These are phyloP conservation scores for Temnothorax curvispinosus DNA, from an alignment of 1,140 invertebrate genomes.

Conservation along the genomic window DNA sequence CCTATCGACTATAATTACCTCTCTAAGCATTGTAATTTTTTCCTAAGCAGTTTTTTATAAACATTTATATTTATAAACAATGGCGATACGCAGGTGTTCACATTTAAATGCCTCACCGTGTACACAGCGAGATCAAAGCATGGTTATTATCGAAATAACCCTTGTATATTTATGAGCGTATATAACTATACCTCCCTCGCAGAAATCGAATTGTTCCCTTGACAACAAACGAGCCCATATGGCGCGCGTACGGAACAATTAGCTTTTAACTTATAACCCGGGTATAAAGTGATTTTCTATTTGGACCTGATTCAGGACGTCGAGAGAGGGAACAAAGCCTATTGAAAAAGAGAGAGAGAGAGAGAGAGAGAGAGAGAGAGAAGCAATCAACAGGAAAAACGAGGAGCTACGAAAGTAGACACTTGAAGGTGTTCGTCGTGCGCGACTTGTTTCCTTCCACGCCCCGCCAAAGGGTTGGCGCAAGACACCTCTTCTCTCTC, in stretches of 20 bases:
- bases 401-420: neutral
- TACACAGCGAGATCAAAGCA: neutral
- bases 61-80: slow-evolving; percentile 40
- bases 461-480: slow-evolving; percentile 23
- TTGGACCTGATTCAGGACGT: neutral
- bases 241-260: slow-evolving; percentile 16
- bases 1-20: slow-evolving; percentile 22
- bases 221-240: neutral
- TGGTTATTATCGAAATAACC: slow-evolving; percentile 2
- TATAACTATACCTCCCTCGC: neutral
- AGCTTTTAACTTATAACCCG: neutral
- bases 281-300: slow-evolving; percentile 40
- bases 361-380: neutral
- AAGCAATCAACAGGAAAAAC: too few species aligned
- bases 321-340: neutral
- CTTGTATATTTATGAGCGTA: slow-evolving; percentile 8
- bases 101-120: slow-evolving; percentile 1
- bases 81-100: slow-evolving; percentile 10
- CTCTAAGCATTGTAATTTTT: slow-evolving; percentile 8
- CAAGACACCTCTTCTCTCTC: neutral
- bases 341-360: neutral
- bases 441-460: slow-evolving; percentile 25
- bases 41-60: slow-evolving; percentile 33
- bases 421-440: slow-evolving; percentile 28
- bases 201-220: slow-evolving; percentile 22